Conservation (phyloP, 1,140 invertebrate genomes). For the Drosophila pectinifera region DNA sequence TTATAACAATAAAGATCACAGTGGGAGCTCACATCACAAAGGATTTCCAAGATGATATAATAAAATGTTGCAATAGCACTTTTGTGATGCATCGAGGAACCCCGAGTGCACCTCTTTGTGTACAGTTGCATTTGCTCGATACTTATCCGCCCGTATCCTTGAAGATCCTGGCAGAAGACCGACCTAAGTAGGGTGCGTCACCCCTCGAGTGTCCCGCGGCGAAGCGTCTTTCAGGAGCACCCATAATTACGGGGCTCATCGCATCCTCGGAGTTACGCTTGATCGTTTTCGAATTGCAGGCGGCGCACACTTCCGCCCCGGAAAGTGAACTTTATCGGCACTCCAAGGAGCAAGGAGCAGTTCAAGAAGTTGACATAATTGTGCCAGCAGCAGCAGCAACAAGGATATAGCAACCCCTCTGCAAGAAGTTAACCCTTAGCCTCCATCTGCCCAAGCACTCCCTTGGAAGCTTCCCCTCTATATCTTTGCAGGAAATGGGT, state of each 20-base stretch:
- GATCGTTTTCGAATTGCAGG: constrained; percentile 80
- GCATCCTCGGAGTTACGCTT: constrained; percentile 68
- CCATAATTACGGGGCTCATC: constrained; percentile 72
- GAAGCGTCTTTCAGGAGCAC: constrained; percentile 54
- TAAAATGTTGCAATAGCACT: constrained; percentile 14
- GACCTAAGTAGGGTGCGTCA: constrained; percentile 5
- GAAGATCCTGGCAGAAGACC: constrained; percentile 23
- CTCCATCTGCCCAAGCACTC: constrained; percentile 28
- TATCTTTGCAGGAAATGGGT: constrained; percentile 62
- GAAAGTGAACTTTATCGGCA: constrained; percentile 42
- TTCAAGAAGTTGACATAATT: constrained; percentile 83
- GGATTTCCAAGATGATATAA: background rate
- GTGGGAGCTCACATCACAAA: constrained; percentile 8
- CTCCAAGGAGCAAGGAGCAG: constrained; percentile 45
- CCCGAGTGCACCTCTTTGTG: constrained; percentile 25
- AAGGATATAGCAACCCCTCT: constrained; percentile 28
- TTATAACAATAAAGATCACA: background rate
- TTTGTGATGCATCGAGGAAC: constrained; percentile 6
- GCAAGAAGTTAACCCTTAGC: constrained; percentile 59
- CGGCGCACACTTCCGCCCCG: constrained; percentile 68
- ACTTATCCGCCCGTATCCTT: constrained; percentile 45
- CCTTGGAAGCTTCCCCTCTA: constrained; percentile 7
- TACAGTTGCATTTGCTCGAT: constrained; percentile 12
- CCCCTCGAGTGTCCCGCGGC: constrained; percentile 48
- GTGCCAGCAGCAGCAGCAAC: constrained; percentile 57